These are phyloP conservation scores for Diplolepis rosae DNA, from an alignment of 2,888 invertebrate species.

Conservation along the genomic window DNA sequence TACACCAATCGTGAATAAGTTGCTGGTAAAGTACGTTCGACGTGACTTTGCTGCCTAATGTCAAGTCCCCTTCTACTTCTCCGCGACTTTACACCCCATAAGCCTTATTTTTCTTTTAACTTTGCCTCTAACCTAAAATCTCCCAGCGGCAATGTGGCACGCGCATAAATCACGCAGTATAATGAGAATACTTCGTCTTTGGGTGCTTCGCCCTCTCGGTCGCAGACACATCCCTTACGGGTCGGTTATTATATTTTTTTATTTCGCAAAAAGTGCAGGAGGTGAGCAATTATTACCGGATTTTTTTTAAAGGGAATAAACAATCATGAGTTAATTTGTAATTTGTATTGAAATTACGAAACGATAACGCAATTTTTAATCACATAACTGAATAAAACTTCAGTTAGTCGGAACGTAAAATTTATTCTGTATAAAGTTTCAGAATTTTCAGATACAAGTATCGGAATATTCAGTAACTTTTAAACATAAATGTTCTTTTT, in stretches of 20 bases:
- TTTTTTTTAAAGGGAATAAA: conserved; percentile 15
- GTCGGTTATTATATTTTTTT: conserved; percentile 59
- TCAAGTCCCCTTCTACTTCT: conserved; percentile 43
- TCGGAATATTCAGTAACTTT: no score
- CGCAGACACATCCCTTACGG: conserved; percentile 60
- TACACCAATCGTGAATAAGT: conserved; percentile 25
- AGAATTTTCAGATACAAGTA: no score
- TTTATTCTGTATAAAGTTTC: no score
- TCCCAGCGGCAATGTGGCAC: conserved; percentile 62
- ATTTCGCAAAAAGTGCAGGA: conserved; percentile 44
- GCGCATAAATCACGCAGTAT: conserved; percentile 71
- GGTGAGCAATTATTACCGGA: conserved; percentile 29
- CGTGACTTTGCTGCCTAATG: conserved; percentile 31
- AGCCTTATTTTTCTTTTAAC: conserved; percentile 74
- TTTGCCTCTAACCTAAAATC: conserved; percentile 70
- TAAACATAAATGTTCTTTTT: no score
- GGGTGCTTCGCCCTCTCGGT: conserved; percentile 60
- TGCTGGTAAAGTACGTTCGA: conserved; percentile 21
- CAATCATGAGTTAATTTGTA: conserved; percentile 19
- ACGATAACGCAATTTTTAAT: no score
- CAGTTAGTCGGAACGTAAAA: no score
- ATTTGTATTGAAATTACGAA: no score
- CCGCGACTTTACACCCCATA: conserved; percentile 71
- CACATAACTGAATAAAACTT: no score
- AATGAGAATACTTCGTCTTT: conserved; percentile 74